Evolutionary conservation across 1,140 invertebrate species (phyloP).

Genomic region (Xylocopa sonorina): DNA sequence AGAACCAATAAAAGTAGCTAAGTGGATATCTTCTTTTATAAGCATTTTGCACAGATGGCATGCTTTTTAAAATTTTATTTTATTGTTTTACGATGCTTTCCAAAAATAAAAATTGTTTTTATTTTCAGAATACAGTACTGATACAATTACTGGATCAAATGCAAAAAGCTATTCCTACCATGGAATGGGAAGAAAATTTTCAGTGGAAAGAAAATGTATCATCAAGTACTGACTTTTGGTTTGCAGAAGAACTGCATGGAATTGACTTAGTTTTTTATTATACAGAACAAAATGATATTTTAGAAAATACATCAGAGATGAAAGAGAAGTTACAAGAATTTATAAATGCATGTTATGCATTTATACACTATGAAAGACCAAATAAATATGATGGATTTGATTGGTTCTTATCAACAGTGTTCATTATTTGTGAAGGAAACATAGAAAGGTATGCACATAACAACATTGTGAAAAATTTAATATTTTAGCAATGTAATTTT

Average conservation of each 20-base stretch:
- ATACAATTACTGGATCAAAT: conserved; percentile 76
- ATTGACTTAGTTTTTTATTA: conserved; percentile 74
- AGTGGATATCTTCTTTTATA: conserved; percentile 57
- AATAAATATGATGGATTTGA: conserved; percentile 74
- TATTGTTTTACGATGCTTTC: conserved; percentile 30
- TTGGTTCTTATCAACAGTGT: conserved; percentile 78
- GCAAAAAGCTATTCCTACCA: conserved; percentile 77
- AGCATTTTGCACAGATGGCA: neutral
- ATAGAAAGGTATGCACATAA: conserved; percentile 71
- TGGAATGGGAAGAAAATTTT: conserved; percentile 76
- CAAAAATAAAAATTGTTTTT: conserved; percentile 20
- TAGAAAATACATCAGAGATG: conserved; percentile 59
- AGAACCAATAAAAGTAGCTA: conserved; percentile 69
- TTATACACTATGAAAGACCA: conserved; percentile 74
- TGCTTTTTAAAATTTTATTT: neutral
- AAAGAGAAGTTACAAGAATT: conserved; percentile 73
- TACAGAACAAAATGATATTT: conserved; percentile 67
- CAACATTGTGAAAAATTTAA: conserved; percentile 22
- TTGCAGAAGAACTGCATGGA: conserved; percentile 74
- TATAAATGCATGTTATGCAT: conserved; percentile 72
- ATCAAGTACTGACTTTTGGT: conserved; percentile 71
- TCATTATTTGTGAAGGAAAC: conserved; percentile 75
- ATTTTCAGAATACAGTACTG: conserved; percentile 69
- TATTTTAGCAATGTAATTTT: conserved; percentile 4
- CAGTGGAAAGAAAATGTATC: conserved; percentile 69